Evolutionary conservation across 2,113 vertebrate genomes (phyloP), one percentile per base, ranked within the genome.

Genomic region (Lepus europaeus): DNA sequence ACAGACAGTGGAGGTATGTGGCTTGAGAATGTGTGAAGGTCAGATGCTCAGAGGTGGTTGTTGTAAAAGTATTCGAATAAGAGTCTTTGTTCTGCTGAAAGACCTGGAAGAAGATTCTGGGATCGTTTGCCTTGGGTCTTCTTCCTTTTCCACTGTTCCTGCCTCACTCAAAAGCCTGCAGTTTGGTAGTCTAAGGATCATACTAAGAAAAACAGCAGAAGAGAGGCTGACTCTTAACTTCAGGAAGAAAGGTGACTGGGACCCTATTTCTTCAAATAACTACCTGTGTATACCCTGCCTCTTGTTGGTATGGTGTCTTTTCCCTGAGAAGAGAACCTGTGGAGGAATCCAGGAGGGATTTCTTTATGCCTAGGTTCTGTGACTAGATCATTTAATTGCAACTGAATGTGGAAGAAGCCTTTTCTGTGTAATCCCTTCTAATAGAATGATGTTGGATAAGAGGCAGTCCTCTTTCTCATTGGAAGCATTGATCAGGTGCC

Each of bases 1-100:
- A 90, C 99, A 99, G 97, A 99, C 99, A 0, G 99, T 99, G 3
- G 99, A 99, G 99, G 99, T 99, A 96, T 98, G 96, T 1, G 2
- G 56, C 17, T 84, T 79, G 82, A 33, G 56, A 64, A 79, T 45
- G 27, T 72, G 39, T 83, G 70, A 85, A 66, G n/a, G 49, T 31
- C 53, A 56, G 6, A 22, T 56, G 45, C 23, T n/a, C 36, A 84
- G 59, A 82, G 19, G 9, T 13, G 17, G 25, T 39, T 83, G 13
- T 69, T 51, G 33, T 17, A 51, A 25, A 83, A 68, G 20, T 76
- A 23, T 53, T 93, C 39, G 92, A 53, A 70, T 86, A 11, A 12
- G 29, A 68, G 91, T 19, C 79, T 77, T 80, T 69, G 49, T 72
- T 93, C 27, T 76, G 17, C 33, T 70, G 19, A 72, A 78, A 70